Evolutionary conservation across 1,140 invertebrate genomes (phyloP).

Genomic region (Sinonovacula constricta): DNA sequence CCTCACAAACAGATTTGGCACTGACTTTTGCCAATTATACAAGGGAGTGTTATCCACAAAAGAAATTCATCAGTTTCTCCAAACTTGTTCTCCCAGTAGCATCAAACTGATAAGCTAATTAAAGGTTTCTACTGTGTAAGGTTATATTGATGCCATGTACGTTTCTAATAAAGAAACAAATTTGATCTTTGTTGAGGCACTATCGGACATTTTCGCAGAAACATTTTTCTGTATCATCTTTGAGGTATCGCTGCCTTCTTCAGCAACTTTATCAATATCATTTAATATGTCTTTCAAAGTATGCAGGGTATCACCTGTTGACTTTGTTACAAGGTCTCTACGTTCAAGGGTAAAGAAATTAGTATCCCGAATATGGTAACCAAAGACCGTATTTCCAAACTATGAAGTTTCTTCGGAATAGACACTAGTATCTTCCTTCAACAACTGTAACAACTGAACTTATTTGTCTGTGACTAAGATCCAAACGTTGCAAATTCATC

Average conservation of each 20-base stretch:
- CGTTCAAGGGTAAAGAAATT: slow-evolving; percentile 9
- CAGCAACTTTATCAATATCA: slow-evolving; percentile 17
- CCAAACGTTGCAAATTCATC: too few relatives aligned
- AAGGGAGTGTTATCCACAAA: slow-evolving; percentile 25
- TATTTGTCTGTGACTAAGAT: neutral
- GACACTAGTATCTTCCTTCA: neutral
- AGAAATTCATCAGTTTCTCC: slow-evolving; percentile 11
- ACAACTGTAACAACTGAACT: neutral
- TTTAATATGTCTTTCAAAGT: slow-evolving; percentile 19
- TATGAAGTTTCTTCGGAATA: slow-evolving; percentile 26
- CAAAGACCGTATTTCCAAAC: slow-evolving; percentile 13
- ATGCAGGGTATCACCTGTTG: slow-evolving; percentile 8
- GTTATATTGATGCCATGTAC: neutral
- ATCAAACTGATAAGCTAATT: too few relatives aligned
- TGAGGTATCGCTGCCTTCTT: neutral
- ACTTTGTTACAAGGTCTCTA: slow-evolving; percentile 19
- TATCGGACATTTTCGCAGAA: slow-evolving; percentile 1
- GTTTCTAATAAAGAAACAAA: slow-evolving; percentile 11
- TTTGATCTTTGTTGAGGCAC: too few relatives aligned
- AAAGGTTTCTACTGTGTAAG: too few relatives aligned
- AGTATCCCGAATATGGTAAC: slow-evolving; percentile 8
- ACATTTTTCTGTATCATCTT: slow-evolving; percentile 23
- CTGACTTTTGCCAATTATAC: slow-evolving; percentile 19
- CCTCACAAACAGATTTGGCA: neutral
- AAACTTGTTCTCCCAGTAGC: neutral